Percentiles rank a stretch among this genome's conserved stretches.
Conservation (phyloP, 2,113 vertebrate species). For the Zapus hudsonius region DNA sequence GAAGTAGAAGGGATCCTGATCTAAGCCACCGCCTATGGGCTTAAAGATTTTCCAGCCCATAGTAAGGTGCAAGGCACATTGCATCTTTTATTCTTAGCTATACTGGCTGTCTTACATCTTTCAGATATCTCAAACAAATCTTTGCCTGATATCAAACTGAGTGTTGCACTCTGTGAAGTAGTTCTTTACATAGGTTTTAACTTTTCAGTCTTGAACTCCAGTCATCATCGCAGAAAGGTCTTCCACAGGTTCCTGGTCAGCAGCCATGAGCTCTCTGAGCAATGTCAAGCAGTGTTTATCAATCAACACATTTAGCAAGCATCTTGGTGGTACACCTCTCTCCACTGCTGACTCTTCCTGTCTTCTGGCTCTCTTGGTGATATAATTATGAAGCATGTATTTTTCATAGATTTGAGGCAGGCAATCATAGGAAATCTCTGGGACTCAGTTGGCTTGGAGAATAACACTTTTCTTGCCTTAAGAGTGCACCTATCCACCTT, state of each 20-base stretch:
- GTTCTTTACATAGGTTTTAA: background rate
- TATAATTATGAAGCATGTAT: too few species aligned
- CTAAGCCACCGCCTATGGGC: background rate
- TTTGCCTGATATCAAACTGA: background rate
- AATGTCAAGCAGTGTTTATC: background rate
- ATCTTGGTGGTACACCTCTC: background rate
- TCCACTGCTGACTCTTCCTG: too few species aligned
- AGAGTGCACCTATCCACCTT: too few species aligned
- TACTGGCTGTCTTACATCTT: background rate
- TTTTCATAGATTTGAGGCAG: too few species aligned
- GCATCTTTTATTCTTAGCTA: background rate
- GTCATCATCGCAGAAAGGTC: background rate
- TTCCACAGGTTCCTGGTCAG: background rate
- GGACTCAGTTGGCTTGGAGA: too few species aligned
- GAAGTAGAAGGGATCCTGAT: rapidly evolving
- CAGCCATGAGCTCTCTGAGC: background rate
- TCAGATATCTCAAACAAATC: background rate
- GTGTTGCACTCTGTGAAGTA: background rate
- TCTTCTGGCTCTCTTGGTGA: too few species aligned
- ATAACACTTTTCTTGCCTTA: too few species aligned
- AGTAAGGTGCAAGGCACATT: background rate
- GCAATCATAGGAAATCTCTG: too few species aligned
- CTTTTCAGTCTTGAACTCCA: background rate
- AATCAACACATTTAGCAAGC: too few species aligned
- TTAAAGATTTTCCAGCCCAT: background rate